Evolutionary conservation across 2,888 invertebrate genomes (phyloP).

Genomic region (Pterostichus niger): DNA sequence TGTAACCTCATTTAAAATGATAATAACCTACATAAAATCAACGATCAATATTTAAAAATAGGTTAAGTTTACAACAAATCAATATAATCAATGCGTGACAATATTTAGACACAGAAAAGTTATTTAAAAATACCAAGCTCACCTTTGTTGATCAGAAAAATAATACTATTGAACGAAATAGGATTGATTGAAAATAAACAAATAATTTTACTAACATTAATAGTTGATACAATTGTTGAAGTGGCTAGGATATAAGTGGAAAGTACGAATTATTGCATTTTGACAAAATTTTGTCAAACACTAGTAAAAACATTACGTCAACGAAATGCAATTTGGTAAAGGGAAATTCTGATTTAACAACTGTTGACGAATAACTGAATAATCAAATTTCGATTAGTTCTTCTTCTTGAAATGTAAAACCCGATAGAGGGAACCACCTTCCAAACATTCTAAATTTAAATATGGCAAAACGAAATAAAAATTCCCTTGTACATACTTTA

Average conservation of each 20-base stretch:
- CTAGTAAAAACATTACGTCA: conserved; percentile 68
- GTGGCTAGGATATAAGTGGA: conserved; percentile 61
- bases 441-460: no score
- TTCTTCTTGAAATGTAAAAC: neutral
- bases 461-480: no score
- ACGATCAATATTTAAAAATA: conserved; percentile 65
- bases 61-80: conserved; percentile 57
- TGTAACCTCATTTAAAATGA: conserved; percentile 59
- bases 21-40: conserved; percentile 58
- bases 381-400: conserved; percentile 14
- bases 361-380: conserved; percentile 33
- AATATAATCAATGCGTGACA: conserved; percentile 57
- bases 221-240: conserved; percentile 69
- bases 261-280: conserved; percentile 64
- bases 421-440: neutral
- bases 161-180: conserved; percentile 53
- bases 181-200: conserved; percentile 70
- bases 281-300: conserved; percentile 67
- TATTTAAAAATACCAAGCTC: conserved; percentile 71
- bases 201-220: conserved; percentile 77
- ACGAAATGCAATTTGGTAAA: conserved; percentile 41
- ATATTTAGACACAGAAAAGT: conserved; percentile 24
- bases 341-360: conserved; percentile 57
- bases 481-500: no score
- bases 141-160: conserved; percentile 74